Percentiles rank a stretch among this genome's conserved stretches.
Conservation (phyloP, 2,113 vertebrate genomes). For the Erpornis zantholeuca region DNA sequence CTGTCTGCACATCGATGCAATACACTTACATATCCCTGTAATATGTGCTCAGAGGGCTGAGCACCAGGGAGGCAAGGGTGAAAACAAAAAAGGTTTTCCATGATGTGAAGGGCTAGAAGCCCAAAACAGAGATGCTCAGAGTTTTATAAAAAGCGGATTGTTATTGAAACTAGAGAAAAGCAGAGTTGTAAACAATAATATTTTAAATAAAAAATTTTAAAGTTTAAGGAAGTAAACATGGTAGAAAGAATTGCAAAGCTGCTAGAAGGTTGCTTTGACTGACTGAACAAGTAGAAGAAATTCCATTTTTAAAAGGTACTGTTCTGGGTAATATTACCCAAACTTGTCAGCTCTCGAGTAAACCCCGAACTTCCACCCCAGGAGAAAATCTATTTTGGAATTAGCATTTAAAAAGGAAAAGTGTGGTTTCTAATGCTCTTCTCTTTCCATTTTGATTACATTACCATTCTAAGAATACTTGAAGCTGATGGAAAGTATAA, state of each 20-base stretch:
- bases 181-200: neutral
- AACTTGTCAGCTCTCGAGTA: neutral
- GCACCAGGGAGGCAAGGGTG: neutral
- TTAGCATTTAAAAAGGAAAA: neutral
- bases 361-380: neutral
- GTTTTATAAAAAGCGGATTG: neutral
- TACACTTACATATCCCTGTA: neutral
- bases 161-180: neutral
- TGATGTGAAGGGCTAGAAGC: neutral
- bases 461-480: neutral
- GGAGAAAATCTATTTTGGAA: neutral
- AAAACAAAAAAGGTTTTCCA: neutral
- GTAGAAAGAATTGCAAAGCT: neutral
- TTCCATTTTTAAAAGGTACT: neutral
- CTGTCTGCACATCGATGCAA: neutral
- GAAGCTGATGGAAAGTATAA: neutral
- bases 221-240: neutral
- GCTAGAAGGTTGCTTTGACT: neutral
- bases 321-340: neutral
- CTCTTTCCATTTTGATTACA: neutral
- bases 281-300: neutral
- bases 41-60: neutral
- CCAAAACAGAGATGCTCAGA: neutral
- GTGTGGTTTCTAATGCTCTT: neutral
- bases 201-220: neutral